phyloP scores from a whole-genome alignment of 2,888 invertebrate species.

The Axea sp. region DNA sequence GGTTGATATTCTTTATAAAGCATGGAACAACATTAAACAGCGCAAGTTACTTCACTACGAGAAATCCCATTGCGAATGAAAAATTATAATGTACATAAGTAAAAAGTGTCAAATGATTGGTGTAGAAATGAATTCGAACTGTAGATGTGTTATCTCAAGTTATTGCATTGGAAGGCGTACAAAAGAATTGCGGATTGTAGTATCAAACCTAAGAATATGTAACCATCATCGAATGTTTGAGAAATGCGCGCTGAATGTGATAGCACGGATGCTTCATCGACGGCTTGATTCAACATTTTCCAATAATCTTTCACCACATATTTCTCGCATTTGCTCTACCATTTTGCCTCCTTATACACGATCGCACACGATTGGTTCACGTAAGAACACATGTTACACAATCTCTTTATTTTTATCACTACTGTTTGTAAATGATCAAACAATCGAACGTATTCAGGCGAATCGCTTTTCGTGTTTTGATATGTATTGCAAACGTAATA shows the following conservation, averaged over 20 bases:
- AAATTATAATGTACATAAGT: constrained; percentile 9
- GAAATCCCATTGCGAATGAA: no score
- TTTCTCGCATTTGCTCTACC: constrained; percentile 46
- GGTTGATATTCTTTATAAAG: no score
- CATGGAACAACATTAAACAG: no score
- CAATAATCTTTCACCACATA: constrained; percentile 61
- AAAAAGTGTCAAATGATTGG: background rate
- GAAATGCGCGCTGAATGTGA: constrained; percentile 41
- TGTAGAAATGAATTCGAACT: no score
- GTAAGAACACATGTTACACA: constrained; percentile 54
- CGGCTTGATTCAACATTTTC: constrained; percentile 60
- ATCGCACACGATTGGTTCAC: constrained; percentile 43
- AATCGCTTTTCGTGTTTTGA: constrained; percentile 26
- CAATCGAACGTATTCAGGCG: constrained; percentile 5
- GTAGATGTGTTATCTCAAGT: constrained; percentile 31
- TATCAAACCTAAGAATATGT: constrained; percentile 41
- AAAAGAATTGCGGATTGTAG: constrained; percentile 42
- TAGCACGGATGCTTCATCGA: constrained; percentile 47
- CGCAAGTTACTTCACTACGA: no score
- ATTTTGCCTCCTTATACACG: constrained; percentile 44
- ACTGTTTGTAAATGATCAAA: constrained; percentile 42
- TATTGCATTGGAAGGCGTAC: constrained; percentile 25
- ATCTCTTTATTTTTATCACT: constrained; percentile 56
- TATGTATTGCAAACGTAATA: constrained; percentile 23
- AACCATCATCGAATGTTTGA: constrained; percentile 26